These are phyloP conservation scores for Murina feae DNA, from an alignment of 2,113 vertebrate genomes.

Conservation along the genomic window DNA sequence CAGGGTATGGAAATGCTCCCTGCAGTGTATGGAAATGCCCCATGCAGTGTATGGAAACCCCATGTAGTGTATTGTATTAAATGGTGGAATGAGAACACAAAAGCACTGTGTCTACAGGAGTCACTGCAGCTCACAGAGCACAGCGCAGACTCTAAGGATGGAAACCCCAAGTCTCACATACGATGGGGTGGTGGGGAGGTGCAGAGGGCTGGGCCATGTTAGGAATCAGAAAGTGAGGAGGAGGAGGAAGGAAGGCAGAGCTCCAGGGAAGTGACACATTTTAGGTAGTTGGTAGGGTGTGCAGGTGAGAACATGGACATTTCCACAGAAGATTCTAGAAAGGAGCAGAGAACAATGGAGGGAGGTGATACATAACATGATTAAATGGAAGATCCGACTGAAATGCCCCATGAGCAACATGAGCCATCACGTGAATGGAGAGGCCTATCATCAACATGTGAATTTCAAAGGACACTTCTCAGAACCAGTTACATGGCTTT, in stretches of 20 bases:
- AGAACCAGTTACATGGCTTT: not conserved
- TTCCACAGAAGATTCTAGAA: not conserved
- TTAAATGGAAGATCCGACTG: not conserved
- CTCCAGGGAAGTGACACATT: not conserved
- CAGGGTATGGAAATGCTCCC: too few species aligned
- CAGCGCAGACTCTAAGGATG: not conserved
- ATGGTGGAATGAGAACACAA: not conserved
- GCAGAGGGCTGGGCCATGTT: not conserved
- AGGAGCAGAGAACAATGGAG: not conserved
- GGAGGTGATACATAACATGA: too few species aligned
- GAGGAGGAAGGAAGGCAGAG: not conserved
- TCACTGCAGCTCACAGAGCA: not conserved
- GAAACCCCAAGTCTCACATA: not conserved
- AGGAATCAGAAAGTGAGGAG: not conserved
- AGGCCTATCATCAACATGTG: not conserved
- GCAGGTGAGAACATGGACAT: not conserved
- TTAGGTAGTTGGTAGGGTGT: not conserved
- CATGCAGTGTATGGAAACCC: too few species aligned
- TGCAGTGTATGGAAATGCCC: too few species aligned
- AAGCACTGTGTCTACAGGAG: accelerated
- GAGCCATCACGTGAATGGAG: not conserved
- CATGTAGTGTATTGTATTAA: too few species aligned
- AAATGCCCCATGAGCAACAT: not conserved
- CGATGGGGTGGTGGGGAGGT: accelerated
- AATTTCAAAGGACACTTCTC: not conserved